Evolutionary conservation across 2,888 invertebrate species (phyloP).

Genomic region (Nemotelus pantherinus): DNA sequence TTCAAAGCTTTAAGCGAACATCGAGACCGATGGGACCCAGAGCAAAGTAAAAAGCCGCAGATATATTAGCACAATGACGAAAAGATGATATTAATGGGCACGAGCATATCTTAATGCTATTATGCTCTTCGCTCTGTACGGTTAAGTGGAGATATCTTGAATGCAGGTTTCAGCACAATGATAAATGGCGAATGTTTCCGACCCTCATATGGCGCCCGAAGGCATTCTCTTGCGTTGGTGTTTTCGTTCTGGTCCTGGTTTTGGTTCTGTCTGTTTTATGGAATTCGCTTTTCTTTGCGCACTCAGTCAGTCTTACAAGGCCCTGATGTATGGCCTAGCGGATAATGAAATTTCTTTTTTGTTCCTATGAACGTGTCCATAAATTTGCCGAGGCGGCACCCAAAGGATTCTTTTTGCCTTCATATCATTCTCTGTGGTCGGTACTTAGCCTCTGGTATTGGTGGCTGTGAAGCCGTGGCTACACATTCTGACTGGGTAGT

Average conservation of each 20-base stretch:
- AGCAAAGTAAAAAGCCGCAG: constrained; percentile 18
- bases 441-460: not conserved
- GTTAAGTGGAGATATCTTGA: constrained; percentile 40
- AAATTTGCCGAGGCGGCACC: constrained; percentile 33
- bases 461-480: too few species aligned
- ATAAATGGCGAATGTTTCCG: constrained; percentile 40
- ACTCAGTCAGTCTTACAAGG: constrained; percentile 23
- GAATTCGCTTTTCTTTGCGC: not conserved
- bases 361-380: constrained; percentile 43
- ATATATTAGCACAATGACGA: constrained; percentile 42
- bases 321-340: constrained; percentile 39
- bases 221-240: constrained; percentile 13
- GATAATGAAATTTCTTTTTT: constrained; percentile 45
- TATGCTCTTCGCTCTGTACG: constrained; percentile 23
- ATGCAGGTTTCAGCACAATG: constrained; percentile 42
- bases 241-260: too few species aligned
- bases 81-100: constrained; percentile 44
- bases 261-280: not conserved
- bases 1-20: constrained; percentile 1
- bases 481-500: not conserved
- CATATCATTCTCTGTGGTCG: not conserved
- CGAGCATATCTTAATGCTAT: constrained; percentile 40
- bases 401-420: constrained; percentile 31
- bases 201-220: constrained; percentile 36
- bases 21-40: not conserved